A percentile compares a stretch with the other conserved stretches of the same genome.
These are phyloP conservation scores for Trachelus stipa DNA, from an alignment of 2,888 invertebrate genomes.

Conservation along the genomic window DNA sequence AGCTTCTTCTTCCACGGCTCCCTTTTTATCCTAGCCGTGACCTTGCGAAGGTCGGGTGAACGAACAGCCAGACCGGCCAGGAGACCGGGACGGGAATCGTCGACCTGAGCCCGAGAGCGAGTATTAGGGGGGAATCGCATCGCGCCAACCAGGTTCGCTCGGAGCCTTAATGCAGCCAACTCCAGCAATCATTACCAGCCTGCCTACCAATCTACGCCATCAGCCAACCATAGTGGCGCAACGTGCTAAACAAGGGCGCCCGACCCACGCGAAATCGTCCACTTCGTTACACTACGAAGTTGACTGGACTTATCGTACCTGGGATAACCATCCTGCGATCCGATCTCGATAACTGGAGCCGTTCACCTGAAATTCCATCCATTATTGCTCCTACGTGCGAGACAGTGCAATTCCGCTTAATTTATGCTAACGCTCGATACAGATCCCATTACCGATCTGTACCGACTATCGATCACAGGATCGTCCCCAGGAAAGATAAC, in stretches of 20 bases:
- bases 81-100: not conserved
- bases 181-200: not conserved
- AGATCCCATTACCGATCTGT: not conserved
- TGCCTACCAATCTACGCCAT: not conserved
- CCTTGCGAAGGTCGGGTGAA: conserved; percentile 67
- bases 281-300: not conserved
- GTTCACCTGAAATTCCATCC: not conserved
- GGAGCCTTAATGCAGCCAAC: not conserved
- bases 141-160: not conserved
- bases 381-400: not conserved
- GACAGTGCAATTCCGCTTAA: not conserved
- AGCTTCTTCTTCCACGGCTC: conserved; percentile 28
- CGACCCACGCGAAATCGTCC: not conserved
- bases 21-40: conserved; percentile 57
- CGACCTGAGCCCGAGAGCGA: not conserved
- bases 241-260: not conserved
- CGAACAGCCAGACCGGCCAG: conserved; percentile 48
- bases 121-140: not conserved
- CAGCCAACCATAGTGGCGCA: not conserved
- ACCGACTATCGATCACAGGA: not conserved
- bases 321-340: not conserved
- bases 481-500: not conserved
- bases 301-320: not conserved
- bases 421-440: not conserved
- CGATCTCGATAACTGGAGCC: not conserved